A percentile compares a stretch with the other conserved stretches of the same genome.
Conservation (phyloP, 2,113 vertebrate genomes). For the Alligator mississippiensis region DNA sequence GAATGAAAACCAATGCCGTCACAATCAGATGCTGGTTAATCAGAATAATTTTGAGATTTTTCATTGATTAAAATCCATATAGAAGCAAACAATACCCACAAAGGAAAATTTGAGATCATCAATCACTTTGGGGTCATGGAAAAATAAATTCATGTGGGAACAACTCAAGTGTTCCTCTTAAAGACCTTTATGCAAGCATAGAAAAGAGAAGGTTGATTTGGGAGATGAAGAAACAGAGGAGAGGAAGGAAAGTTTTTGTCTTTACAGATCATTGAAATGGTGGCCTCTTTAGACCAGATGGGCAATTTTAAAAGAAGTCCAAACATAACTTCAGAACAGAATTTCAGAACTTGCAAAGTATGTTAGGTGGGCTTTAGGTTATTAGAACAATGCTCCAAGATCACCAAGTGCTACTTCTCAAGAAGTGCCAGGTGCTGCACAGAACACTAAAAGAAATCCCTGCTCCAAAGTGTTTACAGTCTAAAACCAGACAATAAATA, state of each 20-base stretch:
- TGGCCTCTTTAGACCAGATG: slow-evolving; percentile 35
- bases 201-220: slow-evolving; percentile 49
- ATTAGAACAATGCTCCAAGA: background rate
- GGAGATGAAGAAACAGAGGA: slow-evolving; percentile 53
- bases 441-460: background rate
- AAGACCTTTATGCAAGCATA: slow-evolving; percentile 54
- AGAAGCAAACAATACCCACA: slow-evolving; percentile 50
- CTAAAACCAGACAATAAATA: background rate
- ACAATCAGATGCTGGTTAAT: slow-evolving; percentile 52
- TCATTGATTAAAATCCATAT: slow-evolving; percentile 53
- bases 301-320: background rate
- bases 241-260: slow-evolving; percentile 39
- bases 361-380: background rate
- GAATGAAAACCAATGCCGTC: slow-evolving; percentile 54
- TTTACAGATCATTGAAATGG: slow-evolving; percentile 54
- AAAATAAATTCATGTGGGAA: slow-evolving; percentile 54
- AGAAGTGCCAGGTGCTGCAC: background rate
- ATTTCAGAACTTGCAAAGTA: slow-evolving; percentile 17
- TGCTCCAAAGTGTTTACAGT: background rate
- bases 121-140: slow-evolving; percentile 34
- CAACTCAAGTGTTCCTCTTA: slow-evolving; percentile 53
- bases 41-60: slow-evolving; percentile 60
- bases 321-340: background rate
- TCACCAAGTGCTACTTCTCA: background rate
- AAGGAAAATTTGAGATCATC: slow-evolving; percentile 55